phyloP scores from a whole-genome alignment of 2,797 vertebrate species.

The Poliocrania exsul region DNA sequence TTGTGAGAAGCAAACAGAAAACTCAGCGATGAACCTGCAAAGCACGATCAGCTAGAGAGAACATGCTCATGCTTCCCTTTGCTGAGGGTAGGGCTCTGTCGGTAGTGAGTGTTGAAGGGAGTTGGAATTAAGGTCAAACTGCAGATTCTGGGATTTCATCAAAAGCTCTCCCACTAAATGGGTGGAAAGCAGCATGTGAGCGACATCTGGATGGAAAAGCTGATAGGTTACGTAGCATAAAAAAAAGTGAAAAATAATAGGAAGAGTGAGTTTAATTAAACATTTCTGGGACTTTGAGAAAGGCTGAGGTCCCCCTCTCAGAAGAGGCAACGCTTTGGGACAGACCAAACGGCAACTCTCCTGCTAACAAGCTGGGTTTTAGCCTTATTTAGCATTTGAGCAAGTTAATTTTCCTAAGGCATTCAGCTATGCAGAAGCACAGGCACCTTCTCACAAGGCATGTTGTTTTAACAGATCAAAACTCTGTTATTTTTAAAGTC shows the following conservation, averaged over 20 bases:
- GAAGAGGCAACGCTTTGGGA: not conserved
- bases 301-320: not conserved
- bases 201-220: not conserved
- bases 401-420: not conserved
- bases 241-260: not conserved
- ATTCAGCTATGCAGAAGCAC: not conserved
- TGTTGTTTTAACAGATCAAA: not conserved
- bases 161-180: not conserved
- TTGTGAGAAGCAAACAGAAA: not conserved
- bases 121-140: not conserved
- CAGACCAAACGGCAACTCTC: not conserved
- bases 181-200: not conserved
- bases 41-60: not conserved
- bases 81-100: not conserved
- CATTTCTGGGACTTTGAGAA: not conserved
- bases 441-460: not conserved
- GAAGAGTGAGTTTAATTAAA: not conserved
- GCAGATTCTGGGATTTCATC: not conserved
- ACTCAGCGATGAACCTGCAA: not conserved
- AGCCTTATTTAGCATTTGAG: not conserved
- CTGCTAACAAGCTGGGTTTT: not conserved
- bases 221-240: not conserved
- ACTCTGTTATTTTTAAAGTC: not conserved
- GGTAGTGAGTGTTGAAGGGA: not conserved
- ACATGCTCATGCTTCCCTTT: fast-evolving